These are phyloP conservation scores for Tyria jacobaeae DNA, from an alignment of 2,888 invertebrate genomes.

Conservation along the genomic window DNA sequence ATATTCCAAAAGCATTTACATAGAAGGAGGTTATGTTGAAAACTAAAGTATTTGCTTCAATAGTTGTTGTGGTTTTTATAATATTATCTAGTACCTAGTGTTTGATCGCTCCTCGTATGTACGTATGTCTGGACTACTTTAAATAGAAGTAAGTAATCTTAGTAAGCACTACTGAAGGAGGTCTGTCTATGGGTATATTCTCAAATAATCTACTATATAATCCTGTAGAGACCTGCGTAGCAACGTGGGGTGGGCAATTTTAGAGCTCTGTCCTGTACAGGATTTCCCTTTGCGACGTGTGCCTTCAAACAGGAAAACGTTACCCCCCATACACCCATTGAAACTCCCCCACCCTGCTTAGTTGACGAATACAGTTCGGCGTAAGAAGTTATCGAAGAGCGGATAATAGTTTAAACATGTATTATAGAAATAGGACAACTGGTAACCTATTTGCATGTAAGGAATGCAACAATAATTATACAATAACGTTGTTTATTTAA, in stretches of 20 bases:
- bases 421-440: too few species aligned
- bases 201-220: conserved; percentile 30
- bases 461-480: too few species aligned
- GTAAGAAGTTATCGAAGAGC: conserved; percentile 39
- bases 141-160: not conserved
- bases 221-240: conserved; percentile 61
- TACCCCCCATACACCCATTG: conserved; percentile 66
- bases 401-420: conserved; percentile 14
- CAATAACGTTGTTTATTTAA: too few species aligned
- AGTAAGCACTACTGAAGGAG: too few species aligned
- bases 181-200: conserved; percentile 14
- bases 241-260: conserved; percentile 80
- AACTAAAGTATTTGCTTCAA: too few species aligned
- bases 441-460: too few species aligned
- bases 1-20: too few species aligned
- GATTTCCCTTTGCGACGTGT: conserved; percentile 85
- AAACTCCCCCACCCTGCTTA: conserved; percentile 73
- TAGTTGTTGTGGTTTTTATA: too few species aligned
- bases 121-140: too few species aligned
- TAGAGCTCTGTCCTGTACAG: conserved; percentile 85
- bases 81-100: too few species aligned
- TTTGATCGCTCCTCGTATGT: too few species aligned
- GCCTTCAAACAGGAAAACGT: conserved; percentile 85
- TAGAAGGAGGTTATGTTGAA: too few species aligned
- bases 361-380: conserved; percentile 72